phyloP scores from a whole-genome alignment of 2,113 vertebrate species.

The Ceuthmochares aereus region DNA sequence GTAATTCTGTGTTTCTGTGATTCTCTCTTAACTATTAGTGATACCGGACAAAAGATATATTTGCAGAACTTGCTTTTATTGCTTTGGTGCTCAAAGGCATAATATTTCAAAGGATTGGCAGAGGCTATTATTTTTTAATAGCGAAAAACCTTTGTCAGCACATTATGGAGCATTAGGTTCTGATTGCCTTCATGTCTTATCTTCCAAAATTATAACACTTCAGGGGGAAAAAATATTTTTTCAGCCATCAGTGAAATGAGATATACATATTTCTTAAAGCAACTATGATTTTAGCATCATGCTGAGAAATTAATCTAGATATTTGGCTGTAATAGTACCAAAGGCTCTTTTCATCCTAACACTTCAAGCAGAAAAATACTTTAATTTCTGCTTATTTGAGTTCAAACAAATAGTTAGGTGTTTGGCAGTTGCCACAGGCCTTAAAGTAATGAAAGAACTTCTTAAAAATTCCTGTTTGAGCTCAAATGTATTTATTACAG shows the following conservation, averaged over 20 bases:
- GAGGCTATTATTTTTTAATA: neutral
- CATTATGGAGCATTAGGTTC: neutral
- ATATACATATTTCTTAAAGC: neutral
- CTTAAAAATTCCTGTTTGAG: neutral
- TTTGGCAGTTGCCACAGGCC: neutral
- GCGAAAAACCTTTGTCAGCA: neutral
- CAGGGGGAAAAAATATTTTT: neutral
- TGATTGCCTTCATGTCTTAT: neutral
- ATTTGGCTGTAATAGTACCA: neutral
- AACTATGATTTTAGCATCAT: neutral
- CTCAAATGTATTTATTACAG: neutral
- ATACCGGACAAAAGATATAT: neutral
- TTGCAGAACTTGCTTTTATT: constrained; percentile 36
- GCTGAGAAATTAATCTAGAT: neutral
- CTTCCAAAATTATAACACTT: neutral
- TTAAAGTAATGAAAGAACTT: neutral
- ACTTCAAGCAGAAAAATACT: neutral
- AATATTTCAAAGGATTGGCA: neutral
- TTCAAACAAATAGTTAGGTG: neutral
- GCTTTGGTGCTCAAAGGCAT: neutral
- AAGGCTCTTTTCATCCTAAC: neutral
- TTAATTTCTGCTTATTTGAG: neutral
- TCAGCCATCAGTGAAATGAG: neutral
- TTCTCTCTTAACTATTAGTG: neutral
- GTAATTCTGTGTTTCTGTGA: too few relatives aligned